Percentiles rank a stretch among this genome's conserved stretches.
Conservation (phyloP, 2,888 invertebrate species). For the Yponomeuta cagnagella region DNA sequence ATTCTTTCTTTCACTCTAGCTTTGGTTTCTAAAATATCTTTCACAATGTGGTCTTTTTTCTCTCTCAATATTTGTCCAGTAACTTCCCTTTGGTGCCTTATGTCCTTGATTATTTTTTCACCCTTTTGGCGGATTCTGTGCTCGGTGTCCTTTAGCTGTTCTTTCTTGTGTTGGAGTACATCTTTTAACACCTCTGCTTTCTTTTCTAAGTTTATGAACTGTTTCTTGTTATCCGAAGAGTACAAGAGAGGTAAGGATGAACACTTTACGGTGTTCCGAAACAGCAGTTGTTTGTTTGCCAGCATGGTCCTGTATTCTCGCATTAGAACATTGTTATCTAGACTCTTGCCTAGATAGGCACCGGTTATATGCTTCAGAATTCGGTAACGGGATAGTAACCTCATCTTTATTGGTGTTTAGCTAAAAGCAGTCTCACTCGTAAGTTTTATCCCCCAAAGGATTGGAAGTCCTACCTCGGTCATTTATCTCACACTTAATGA, state of each 20-base stretch:
- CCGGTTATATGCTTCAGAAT: constrained; percentile 37
- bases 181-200: constrained; percentile 70
- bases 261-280: constrained; percentile 32
- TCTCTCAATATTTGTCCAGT: constrained; percentile 67
- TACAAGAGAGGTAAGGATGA: constrained; percentile 42
- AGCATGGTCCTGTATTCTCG: constrained; percentile 32
- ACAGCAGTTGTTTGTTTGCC: constrained; percentile 28
- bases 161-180: constrained; percentile 78
- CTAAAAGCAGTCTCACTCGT: not conserved
- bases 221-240: constrained; percentile 57
- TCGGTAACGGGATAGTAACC: constrained; percentile 36
- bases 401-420: constrained; percentile 32
- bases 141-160: constrained; percentile 76
- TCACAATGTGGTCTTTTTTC: constrained; percentile 78
- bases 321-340: constrained; percentile 30
- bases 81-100: constrained; percentile 59
- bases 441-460: not conserved
- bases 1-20: constrained; percentile 82
- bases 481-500: too few relatives aligned
- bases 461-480: not conserved
- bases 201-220: constrained; percentile 57
- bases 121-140: constrained; percentile 61
- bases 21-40: constrained; percentile 83
- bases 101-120: constrained; percentile 60
- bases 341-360: constrained; percentile 27